These are phyloP conservation scores for Ectemnius continuus DNA, from an alignment of 2,888 invertebrate genomes.

Conservation along the genomic window DNA sequence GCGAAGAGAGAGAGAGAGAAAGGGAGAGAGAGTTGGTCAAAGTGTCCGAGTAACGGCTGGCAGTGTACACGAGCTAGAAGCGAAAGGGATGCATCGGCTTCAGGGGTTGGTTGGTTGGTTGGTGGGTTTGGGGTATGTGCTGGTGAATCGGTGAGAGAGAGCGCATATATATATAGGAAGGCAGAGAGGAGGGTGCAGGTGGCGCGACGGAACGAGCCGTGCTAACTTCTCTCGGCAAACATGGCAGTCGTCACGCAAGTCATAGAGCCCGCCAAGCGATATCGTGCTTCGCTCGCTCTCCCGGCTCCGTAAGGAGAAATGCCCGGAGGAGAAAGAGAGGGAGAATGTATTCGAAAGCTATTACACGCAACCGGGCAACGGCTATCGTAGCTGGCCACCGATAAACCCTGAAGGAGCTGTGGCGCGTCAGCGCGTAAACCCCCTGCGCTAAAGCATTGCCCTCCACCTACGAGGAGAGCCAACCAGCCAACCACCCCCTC, in stretches of 20 bases:
- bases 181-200: constrained; percentile 52
- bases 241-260: constrained; percentile 76
- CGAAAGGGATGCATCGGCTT: constrained; percentile 17
- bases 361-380: constrained; percentile 38
- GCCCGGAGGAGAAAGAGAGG: constrained; percentile 19
- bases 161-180: too few species aligned
- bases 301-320: constrained; percentile 37
- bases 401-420: background rate
- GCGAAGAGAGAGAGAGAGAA: too few species aligned
- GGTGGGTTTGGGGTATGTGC: too few species aligned
- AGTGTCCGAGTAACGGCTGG: constrained; percentile 44
- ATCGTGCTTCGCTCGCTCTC: constrained; percentile 48
- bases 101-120: too few species aligned
- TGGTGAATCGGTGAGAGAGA: too few species aligned
- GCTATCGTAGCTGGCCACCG: constrained; percentile 17
- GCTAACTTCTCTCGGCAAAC: constrained; percentile 69
- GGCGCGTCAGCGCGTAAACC: constrained; percentile 1
- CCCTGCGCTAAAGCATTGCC: background rate
- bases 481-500: background rate
- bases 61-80: constrained; percentile 22
- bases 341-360: constrained; percentile 36
- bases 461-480: background rate
- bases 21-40: background rate
- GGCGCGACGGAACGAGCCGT: constrained; percentile 57
- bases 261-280: constrained; percentile 61